Evolutionary conservation across 1,140 invertebrate species (phyloP).

Genomic region (Lepidotrigona ventralis): DNA sequence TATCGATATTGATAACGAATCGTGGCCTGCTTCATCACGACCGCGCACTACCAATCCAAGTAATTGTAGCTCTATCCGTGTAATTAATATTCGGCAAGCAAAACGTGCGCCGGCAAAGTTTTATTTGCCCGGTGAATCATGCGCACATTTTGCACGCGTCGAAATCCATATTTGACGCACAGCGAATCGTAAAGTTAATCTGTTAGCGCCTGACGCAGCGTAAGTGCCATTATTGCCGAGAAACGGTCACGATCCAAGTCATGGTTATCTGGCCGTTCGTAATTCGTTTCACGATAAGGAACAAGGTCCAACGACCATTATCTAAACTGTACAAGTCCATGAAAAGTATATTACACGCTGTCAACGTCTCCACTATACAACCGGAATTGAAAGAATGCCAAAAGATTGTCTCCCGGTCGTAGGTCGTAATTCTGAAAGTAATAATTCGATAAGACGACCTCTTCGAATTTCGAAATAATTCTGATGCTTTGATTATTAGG

Average conservation of each 20-base stretch:
- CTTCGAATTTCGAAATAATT: neutral
- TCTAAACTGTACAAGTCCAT: conserved; percentile 18
- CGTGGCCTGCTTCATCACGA: neutral
- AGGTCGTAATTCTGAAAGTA: conserved; percentile 1
- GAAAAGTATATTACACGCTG: conserved; percentile 35
- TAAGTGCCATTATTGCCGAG: neutral
- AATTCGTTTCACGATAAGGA: conserved; percentile 22
- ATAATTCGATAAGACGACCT: neutral
- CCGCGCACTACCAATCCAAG: conserved; percentile 12
- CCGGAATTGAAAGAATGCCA: conserved; percentile 40
- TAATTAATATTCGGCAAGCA: conserved; percentile 56
- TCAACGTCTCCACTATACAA: conserved; percentile 15
- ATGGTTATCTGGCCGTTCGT: conserved; percentile 1
- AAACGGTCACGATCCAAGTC: conserved; percentile 1
- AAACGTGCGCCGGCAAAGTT: conserved; percentile 26
- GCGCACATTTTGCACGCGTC: conserved; percentile 3
- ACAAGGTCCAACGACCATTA: conserved; percentile 12
- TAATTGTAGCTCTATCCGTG: conserved; percentile 47
- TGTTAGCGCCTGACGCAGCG: neutral
- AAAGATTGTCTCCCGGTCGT: neutral
- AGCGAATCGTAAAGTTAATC: conserved; percentile 2
- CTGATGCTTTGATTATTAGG: neutral
- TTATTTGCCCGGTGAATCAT: conserved; percentile 13
- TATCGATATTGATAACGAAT: conserved; percentile 48
- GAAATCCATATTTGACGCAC: conserved; percentile 21